Evolutionary conservation across 2,888 invertebrate species (phyloP).

Genomic region (Coelogynopora nodosa): DNA sequence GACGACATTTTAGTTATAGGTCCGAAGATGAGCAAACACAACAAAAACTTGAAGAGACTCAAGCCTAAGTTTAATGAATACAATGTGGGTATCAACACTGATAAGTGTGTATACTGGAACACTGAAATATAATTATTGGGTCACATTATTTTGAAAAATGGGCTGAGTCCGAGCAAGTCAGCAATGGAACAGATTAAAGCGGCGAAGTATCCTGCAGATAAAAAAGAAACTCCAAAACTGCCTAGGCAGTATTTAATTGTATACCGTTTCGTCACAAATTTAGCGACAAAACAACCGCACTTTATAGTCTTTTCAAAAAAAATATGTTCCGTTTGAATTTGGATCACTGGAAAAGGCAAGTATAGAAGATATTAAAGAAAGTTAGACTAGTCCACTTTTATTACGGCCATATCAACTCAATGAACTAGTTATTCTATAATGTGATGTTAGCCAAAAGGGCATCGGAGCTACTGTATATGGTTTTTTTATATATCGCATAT

Average conservation of each 20-base stretch:
- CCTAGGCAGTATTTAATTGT: too few relatives aligned
- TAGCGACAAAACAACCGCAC: not conserved
- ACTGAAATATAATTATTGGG: not conserved
- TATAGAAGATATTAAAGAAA: not conserved
- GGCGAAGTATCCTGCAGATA: not conserved
- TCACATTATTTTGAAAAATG: not conserved
- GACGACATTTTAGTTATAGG: not conserved
- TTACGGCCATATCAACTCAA: not conserved
- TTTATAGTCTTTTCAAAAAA: not conserved
- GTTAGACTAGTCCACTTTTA: not conserved
- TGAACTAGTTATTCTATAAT: not conserved
- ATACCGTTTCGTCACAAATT: not conserved
- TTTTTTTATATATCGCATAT: too few relatives aligned
- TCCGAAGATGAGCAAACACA: not conserved
- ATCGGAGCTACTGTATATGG: too few relatives aligned
- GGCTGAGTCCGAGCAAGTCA: not conserved
- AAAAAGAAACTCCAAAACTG: not conserved
- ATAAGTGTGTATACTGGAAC: too few relatives aligned
- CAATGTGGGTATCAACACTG: not conserved
- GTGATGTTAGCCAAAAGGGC: not conserved
- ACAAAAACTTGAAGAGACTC: not conserved
- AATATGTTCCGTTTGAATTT: not conserved
- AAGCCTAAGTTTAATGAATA: not conserved
- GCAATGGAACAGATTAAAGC: not conserved
- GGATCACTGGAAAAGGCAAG: not conserved